Percentiles rank a stretch among this genome's conserved stretches.
Evolutionary conservation across 1,140 invertebrate genomes (phyloP).

Genomic region (Zeugodacus cucurbitae): DNA sequence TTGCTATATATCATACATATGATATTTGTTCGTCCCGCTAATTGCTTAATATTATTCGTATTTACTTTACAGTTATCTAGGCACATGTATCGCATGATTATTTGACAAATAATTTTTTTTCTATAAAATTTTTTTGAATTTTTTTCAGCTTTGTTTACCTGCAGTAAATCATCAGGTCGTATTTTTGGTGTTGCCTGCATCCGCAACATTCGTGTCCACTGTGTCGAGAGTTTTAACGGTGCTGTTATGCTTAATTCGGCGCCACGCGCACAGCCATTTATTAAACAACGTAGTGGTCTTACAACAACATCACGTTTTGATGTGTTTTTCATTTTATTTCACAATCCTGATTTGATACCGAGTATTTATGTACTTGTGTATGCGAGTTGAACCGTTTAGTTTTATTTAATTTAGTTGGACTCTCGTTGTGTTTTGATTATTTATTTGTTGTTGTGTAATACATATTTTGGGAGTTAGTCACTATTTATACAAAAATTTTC

Average conservation of each 20-base stretch:
- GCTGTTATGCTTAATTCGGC: slow-evolving; percentile 59
- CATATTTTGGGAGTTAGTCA: too few relatives aligned
- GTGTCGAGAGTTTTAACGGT: slow-evolving; percentile 67
- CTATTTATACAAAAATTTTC: too few relatives aligned
- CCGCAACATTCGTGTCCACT: slow-evolving; percentile 71
- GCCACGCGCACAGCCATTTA: slow-evolving; percentile 54
- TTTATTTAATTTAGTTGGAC: background rate
- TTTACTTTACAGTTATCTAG: background rate
- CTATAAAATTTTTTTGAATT: too few relatives aligned
- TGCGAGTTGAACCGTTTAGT: too few relatives aligned
- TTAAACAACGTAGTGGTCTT: slow-evolving; percentile 55
- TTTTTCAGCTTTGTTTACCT: slow-evolving; percentile 59
- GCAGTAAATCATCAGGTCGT: slow-evolving; percentile 67
- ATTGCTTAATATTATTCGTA: background rate
- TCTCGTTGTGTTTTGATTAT: background rate
- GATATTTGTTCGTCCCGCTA: background rate
- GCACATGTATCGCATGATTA: too few relatives aligned
- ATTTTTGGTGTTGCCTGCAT: slow-evolving; percentile 64
- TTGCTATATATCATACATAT: background rate
- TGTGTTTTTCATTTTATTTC: slow-evolving; percentile 48
- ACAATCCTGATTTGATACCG: background rate
- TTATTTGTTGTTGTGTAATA: background rate
- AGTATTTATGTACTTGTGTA: background rate
- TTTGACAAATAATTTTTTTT: too few relatives aligned
- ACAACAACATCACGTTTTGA: slow-evolving; percentile 55